Percentiles rank a stretch among this genome's conserved stretches.
Conservation (phyloP, 2,113 vertebrate species). For the Hepsetus odoe region DNA sequence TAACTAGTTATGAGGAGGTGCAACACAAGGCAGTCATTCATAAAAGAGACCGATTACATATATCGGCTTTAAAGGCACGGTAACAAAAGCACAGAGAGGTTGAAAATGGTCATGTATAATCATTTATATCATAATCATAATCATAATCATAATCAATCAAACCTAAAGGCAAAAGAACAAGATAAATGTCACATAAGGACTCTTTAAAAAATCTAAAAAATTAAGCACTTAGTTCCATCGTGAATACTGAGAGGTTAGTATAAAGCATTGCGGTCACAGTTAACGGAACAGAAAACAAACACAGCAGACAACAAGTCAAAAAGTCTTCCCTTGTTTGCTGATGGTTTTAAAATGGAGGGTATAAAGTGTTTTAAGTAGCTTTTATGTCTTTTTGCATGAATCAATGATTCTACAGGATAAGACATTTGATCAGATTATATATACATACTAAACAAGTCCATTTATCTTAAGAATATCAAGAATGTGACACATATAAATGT, state of each 20-base stretch:
- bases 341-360: neutral
- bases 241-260: neutral
- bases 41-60: too few relatives aligned
- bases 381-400: neutral
- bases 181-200: too few relatives aligned
- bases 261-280: neutral
- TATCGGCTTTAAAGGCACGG: too few relatives aligned
- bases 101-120: too few relatives aligned
- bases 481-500: neutral
- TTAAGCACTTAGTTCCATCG: neutral
- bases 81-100: too few relatives aligned
- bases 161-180: too few relatives aligned
- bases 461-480: neutral
- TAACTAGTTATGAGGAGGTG: too few relatives aligned
- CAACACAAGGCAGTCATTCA: too few relatives aligned
- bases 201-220: neutral
- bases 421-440: neutral
- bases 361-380: constrained; percentile 2
- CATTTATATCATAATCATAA: too few relatives aligned
- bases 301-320: neutral
- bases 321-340: neutral
- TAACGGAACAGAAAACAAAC: neutral
- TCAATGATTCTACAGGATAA: neutral
- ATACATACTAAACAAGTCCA: neutral
- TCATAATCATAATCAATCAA: too few relatives aligned